Percentiles rank a stretch among this genome's conserved stretches.
Conservation (phyloP, 2,888 invertebrate species). For the Julus scandinavius region DNA sequence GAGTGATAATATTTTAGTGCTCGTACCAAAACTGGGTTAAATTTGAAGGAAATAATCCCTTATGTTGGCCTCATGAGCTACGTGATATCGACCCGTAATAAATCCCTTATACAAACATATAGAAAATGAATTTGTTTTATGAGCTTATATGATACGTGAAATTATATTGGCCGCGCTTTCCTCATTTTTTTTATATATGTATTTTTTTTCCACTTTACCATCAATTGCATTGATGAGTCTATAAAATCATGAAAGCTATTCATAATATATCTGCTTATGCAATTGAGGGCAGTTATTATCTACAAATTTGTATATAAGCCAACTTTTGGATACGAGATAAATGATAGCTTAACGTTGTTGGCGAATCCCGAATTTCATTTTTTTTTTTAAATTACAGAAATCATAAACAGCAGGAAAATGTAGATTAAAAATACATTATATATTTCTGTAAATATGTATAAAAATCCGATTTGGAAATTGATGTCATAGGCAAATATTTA, state of each 20-base stretch:
- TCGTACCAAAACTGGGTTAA: no score
- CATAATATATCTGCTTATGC: slow-evolving; percentile 7
- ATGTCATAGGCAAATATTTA: no score
- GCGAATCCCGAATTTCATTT: background rate
- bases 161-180: background rate
- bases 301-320: slow-evolving; percentile 23
- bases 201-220: background rate
- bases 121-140: background rate
- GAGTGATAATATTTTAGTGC: no score
- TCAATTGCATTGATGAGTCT: background rate
- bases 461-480: no score
- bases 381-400: background rate
- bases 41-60: no score
- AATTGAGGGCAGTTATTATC: slow-evolving; percentile 24
- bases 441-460: no score
- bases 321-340: background rate
- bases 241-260: background rate
- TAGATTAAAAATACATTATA: no score
- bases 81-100: background rate
- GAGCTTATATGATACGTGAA: background rate
- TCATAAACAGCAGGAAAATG: no score
- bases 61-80: background rate
- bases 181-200: background rate
- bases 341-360: background rate
- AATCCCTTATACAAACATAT: background rate